These are phyloP conservation scores for Oscheius sp. DNA, from an alignment of 2,888 invertebrate species.

Conservation along the genomic window DNA sequence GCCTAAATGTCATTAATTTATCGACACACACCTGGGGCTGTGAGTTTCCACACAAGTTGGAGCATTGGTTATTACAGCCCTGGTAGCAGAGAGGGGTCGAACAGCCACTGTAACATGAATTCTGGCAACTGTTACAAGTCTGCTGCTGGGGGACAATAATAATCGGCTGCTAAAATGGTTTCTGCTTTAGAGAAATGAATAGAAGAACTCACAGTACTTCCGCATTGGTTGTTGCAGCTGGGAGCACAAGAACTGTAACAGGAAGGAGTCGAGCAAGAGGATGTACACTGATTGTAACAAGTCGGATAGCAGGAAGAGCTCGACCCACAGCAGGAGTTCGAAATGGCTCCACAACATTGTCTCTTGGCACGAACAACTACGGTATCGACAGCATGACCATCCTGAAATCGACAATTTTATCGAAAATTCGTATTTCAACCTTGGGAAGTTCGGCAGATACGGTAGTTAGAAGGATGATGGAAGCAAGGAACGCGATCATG, in stretches of 20 bases:
- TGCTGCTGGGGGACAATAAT: conserved; percentile 16
- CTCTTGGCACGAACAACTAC: conserved; percentile 25
- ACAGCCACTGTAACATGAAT: conserved; percentile 7
- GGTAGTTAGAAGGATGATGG: conserved; percentile 14
- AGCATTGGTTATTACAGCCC: conserved; percentile 25
- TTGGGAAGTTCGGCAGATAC: conserved; percentile 26
- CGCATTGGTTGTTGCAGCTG: conserved; percentile 30
- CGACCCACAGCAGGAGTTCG: conserved; percentile 31
- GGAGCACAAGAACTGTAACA: conserved; percentile 23
- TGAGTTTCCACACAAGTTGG: conserved; percentile 9
- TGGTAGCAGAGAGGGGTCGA: conserved; percentile 28
- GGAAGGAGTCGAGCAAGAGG: conserved; percentile 20
- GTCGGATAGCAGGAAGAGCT: conserved; percentile 6
- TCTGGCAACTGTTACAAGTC: conserved; percentile 24
- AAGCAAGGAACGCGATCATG: conserved; percentile 28
- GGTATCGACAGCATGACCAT: background rate
- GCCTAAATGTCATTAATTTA: too few relatives aligned
- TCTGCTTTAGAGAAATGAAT: background rate
- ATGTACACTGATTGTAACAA: conserved; percentile 16
- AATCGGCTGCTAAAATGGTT: background rate
- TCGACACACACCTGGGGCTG: conserved; percentile 5
- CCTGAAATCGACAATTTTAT: background rate
- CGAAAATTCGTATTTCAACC: background rate
- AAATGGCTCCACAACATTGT: conserved; percentile 22
- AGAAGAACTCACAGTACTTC: conserved; percentile 8